These are phyloP conservation scores for Tetragonisca angustula DNA, from an alignment of 2,888 invertebrate species.

Conservation along the genomic window DNA sequence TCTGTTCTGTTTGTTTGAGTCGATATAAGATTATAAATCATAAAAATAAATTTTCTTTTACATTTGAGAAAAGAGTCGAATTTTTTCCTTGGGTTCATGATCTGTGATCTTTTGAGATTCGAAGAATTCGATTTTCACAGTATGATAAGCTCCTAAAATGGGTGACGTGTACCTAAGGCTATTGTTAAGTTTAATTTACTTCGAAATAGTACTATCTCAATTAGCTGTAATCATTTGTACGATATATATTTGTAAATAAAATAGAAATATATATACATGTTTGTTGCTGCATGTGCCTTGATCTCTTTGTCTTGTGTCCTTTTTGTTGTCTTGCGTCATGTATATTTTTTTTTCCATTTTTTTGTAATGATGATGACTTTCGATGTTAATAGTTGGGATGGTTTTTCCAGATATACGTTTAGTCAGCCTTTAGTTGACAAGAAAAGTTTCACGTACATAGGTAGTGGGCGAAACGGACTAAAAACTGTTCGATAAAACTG, in stretches of 20 bases:
- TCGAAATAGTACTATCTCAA: slow-evolving; percentile 48
- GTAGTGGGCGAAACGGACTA: slow-evolving; percentile 71
- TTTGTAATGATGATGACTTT: slow-evolving; percentile 65
- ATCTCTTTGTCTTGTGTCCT: slow-evolving; percentile 76
- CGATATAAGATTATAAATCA: background rate
- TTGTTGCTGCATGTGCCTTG: slow-evolving; percentile 82
- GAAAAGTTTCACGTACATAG: slow-evolving; percentile 64
- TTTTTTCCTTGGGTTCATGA: slow-evolving; percentile 5
- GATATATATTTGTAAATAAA: slow-evolving; percentile 80
- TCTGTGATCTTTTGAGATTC: slow-evolving; percentile 30
- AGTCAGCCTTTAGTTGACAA: slow-evolving; percentile 74
- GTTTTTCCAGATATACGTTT: slow-evolving; percentile 84
- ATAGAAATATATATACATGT: slow-evolving; percentile 73
- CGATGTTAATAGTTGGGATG: slow-evolving; percentile 80
- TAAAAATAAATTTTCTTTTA: background rate
- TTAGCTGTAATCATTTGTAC: slow-evolving; percentile 73
- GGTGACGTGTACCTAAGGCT: slow-evolving; percentile 39
- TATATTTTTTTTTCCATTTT: slow-evolving; percentile 6
- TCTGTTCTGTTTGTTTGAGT: background rate
- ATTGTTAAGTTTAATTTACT: slow-evolving; percentile 60
- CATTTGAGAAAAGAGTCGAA: background rate
- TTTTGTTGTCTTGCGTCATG: slow-evolving; percentile 64
- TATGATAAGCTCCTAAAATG: slow-evolving; percentile 15
- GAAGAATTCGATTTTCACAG: slow-evolving; percentile 6
- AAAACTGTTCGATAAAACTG: slow-evolving; percentile 81